Base-by-base conservation (phyloP, 2,797 vertebrate species). In the Bradypus variegatus region DNA sequence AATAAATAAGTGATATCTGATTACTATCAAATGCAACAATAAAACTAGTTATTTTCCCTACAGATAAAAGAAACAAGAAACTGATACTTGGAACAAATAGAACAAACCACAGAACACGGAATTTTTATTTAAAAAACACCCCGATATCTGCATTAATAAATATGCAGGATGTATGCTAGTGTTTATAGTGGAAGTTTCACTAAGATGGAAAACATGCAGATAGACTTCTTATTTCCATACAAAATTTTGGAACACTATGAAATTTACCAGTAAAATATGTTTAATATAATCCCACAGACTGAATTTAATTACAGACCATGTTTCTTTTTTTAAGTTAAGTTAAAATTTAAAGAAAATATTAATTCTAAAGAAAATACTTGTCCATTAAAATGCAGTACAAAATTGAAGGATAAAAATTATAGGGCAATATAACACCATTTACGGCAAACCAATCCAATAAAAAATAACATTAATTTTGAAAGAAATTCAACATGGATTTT, bases 231-330 rank as follows among this genome's bases (percentile, higher is more conserved):
- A 92, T 53, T 90, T 78, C 12, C 60, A 84, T 36, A 85, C 19
- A 85, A 93, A 92, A 72, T 86, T 92, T 92, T 89, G 86, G 53
- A 77, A 89, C 38, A 86, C 12, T 69, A 94, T 29, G 33, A 93
- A 92, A 94, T 64, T 85, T 90, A 86, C 38, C 80, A 83, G 41
- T 70, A 85, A 91, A 88, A 86, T 77, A 92, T 16, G 89, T 65
- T 85, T 88, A 92, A 84, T 73, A 64, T 38, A 92, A 89, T 82
- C 88, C 58, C 50, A 69, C 29, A 79, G 4, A 55, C 6, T 45
- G 4, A 88, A 53, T 86, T 78, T 93, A 92, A 58, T 83, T 53
- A 94, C n/a, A 65, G 48, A n/a, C 50, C 65, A 89, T 58, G 19
- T 23, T 58, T 58, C 25, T 48, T 50, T 76, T 75, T 90, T 85